Conservation (phyloP, 2,113 vertebrate genomes). For the Sander lucioperca region DNA sequence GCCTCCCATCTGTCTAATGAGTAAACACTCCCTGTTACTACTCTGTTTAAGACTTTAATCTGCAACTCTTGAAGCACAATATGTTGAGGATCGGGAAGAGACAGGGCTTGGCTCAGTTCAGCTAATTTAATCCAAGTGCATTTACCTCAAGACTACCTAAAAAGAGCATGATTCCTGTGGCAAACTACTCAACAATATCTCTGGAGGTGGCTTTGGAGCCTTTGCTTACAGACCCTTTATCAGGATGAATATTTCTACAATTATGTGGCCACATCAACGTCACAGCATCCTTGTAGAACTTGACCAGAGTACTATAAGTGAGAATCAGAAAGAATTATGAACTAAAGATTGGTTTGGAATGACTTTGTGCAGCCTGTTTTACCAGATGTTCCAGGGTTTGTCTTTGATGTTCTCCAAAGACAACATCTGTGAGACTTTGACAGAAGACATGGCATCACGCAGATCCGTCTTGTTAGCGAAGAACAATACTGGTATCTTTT, state of each 20-base stretch:
- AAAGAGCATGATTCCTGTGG: neutral
- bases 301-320: neutral
- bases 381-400: conserved; percentile 99
- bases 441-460: conserved; percentile 92
- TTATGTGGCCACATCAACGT: neutral
- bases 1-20: conserved; percentile 73
- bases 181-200: neutral
- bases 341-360: neutral
- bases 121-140: neutral
- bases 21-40: conserved; percentile 39
- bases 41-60: conserved; percentile 39
- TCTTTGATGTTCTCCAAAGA: conserved; percentile 97
- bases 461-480: conserved; percentile 99
- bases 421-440: conserved; percentile 94
- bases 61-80: conserved; percentile 5
- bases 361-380: conserved; percentile 52
- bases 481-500: conserved; percentile 94
- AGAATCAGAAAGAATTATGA: neutral
- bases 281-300: neutral
- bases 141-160: neutral
- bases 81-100: neutral
- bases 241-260: neutral
- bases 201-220: neutral
- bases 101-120: neutral
- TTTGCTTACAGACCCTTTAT: neutral